A percentile compares a stretch with the other conserved stretches of the same genome.
phyloP scores from a whole-genome alignment of 1,140 invertebrate genomes.

The Eulimnadia texana region DNA sequence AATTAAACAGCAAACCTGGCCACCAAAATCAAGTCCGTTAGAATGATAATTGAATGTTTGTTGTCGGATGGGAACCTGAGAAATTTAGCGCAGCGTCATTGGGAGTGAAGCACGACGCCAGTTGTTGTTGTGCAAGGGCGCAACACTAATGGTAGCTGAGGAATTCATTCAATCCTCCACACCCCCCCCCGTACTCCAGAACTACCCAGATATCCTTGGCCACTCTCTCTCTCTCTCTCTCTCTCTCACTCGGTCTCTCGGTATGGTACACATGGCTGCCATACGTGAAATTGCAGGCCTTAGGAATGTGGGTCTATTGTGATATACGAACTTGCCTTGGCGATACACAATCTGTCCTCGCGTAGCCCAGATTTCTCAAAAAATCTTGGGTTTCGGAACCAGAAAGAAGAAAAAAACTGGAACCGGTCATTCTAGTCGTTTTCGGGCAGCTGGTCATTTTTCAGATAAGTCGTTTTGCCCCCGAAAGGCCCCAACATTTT shows the following conservation, averaged over 20 bases:
- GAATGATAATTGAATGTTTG: background rate
- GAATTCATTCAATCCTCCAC: background rate
- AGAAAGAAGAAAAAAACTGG: no score
- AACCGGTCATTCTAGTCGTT: no score
- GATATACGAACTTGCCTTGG: no score
- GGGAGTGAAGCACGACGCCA: background rate
- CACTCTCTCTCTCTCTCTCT: constrained; percentile 1
- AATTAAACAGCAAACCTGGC: background rate
- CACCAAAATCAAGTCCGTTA: background rate
- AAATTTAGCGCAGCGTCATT: background rate
- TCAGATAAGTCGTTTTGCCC: no score
- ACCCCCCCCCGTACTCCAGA: background rate
- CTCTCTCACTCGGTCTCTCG: background rate
- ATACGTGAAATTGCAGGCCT: background rate
- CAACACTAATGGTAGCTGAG: background rate
- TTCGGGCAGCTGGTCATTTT: no score
- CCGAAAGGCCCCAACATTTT: no score
- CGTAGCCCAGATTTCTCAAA: no score
- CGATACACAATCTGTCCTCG: no score
- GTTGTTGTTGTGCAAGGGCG: background rate
- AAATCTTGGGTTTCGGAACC: no score
- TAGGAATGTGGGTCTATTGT: background rate
- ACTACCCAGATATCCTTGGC: background rate
- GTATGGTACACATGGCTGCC: background rate
- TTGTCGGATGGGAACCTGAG: background rate